Evolutionary conservation across 2,797 vertebrate genomes (phyloP), one percentile per base, ranked within the genome.

Genomic region (Peromyscus aztecus): DNA sequence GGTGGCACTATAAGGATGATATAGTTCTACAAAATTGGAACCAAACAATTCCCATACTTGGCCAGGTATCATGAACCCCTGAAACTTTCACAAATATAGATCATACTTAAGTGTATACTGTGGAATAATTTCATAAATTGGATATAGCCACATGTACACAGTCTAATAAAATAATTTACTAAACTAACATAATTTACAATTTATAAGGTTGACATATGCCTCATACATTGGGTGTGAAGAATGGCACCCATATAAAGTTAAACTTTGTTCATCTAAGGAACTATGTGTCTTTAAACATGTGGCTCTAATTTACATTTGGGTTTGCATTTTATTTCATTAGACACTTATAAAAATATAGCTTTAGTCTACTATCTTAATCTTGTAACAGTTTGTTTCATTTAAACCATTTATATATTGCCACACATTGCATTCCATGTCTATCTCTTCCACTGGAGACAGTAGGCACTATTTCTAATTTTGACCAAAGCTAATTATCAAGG

Each of bases 391-490:
- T 80, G 55, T 91, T 96, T 83, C 49, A 24, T 85, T 94, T 49
- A 90, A 95, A 88, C 88, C 8, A 73, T 88, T 78, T 65, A 87
- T 91, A 92, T 92, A 24, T 78, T 87, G 89, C 85, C 94, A 82
- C 61, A 43, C 78, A 67, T 23, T 65, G 3, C 11, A 93, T 77
- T 61, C 81, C 63, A 43, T 34, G 4, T 29, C n/a, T 46, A 34
- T 67, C 49, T 77, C 29, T 23, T 7, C 88, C 82, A 82, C 27
- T 80, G 21, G 75, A 67, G 31, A 67, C 21, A 90, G 40, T 91
- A 91, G 67, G 92, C 27, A 71, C 34, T 46, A 95, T 97, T 84
- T 97, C 94, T 94, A 94, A 97, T 78, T 90, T 87, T 93, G 86
- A 81, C 40, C 71, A 95, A 94, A 95, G 81, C 31, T 89, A 95